Evolutionary conservation across 2,113 vertebrate genomes (phyloP), one percentile per base, ranked within the genome.

Genomic region (Platysternon megacephalum): DNA sequence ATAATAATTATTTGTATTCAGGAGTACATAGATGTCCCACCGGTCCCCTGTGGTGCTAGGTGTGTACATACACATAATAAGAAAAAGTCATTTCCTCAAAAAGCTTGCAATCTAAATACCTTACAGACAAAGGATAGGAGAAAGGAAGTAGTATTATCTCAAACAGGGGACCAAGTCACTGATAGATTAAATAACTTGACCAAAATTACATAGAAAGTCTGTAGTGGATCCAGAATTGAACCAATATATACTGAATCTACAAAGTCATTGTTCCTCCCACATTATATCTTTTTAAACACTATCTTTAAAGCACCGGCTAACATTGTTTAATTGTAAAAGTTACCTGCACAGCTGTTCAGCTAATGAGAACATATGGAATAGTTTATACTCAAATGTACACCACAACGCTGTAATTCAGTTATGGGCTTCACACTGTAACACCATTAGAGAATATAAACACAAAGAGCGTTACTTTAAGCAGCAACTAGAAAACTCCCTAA

Each of bases 181-280:
- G 7, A 72, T 48, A 55, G 35, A 78, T 91, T 89, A 1, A 79
- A 84, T 95, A 51, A 78, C 6, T 26, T 55, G 6, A 10, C 42
- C 78, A 78, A 89, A 95, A 85, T 90, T 72, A 26, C 11, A 16
- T 8, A 8, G 39, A 44, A 35, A 1, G 0, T 83, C 44, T 88
- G 14, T 10, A 46, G 5, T 83, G 65, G 28, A 61, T 32, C 28
- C 28, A 29, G 56, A 13, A 29, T 61, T 61, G 28, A 61, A 61
- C 11, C 56, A 61, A 32, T 61, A 13, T 29, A 32, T 61, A 32
- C 28, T 32, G 56, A 61, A 14, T 29, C 56, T 61, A 6, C 28
- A 58, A 58, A 56, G 55, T 32, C 12, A 32, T 61, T 16, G 1
- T n/a, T 44, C n/a, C 1, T 0, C 0, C 8, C 7, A 1, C 6